These are phyloP conservation scores for Coelopa frigida DNA, from an alignment of 1,140 invertebrate species.

Conservation along the genomic window DNA sequence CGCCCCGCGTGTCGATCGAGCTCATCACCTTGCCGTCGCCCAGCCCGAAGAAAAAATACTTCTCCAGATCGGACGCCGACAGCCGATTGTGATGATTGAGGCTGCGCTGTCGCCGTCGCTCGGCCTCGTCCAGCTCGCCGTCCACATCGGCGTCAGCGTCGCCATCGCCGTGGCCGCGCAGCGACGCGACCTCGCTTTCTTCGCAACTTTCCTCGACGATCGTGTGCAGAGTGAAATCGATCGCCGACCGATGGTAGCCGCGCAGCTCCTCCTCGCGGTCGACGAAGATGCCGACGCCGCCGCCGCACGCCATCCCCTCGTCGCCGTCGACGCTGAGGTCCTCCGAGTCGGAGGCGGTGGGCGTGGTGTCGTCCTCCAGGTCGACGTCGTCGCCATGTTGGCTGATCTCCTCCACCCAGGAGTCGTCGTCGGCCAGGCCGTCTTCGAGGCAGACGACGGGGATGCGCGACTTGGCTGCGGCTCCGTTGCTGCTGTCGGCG, in stretches of 20 bases:
- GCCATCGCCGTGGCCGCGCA: slow-evolving; percentile 25
- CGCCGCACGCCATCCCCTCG: neutral
- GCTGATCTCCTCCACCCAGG: slow-evolving; percentile 77
- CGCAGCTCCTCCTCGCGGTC: slow-evolving; percentile 73
- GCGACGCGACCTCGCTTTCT: slow-evolving; percentile 69
- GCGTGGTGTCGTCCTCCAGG: slow-evolving; percentile 47
- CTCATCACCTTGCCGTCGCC: slow-evolving; percentile 58
- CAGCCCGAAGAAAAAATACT: slow-evolving; percentile 83
- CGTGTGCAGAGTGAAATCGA: slow-evolving; percentile 86
- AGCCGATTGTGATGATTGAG: slow-evolving; percentile 48
- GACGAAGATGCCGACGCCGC: slow-evolving; percentile 41
- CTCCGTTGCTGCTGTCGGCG: slow-evolving; percentile 1
- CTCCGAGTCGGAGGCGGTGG: slow-evolving; percentile 51
- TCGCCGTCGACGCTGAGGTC: slow-evolving; percentile 31
- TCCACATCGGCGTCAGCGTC: slow-evolving; percentile 23
- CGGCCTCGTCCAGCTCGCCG: slow-evolving; percentile 21
- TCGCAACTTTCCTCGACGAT: slow-evolving; percentile 92
- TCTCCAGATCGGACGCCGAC: slow-evolving; percentile 77
- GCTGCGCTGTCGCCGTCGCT: slow-evolving; percentile 34
- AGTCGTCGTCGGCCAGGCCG: slow-evolving; percentile 76
- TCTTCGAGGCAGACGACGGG: slow-evolving; percentile 70
- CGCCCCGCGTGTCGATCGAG: slow-evolving; percentile 46
- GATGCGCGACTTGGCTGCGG: slow-evolving; percentile 37
- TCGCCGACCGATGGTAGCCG: slow-evolving; percentile 69
- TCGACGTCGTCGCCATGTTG: slow-evolving; percentile 66